phyloP scores from a whole-genome alignment of 2,113 vertebrate genomes.

The Cyanoderma ruficeps region DNA sequence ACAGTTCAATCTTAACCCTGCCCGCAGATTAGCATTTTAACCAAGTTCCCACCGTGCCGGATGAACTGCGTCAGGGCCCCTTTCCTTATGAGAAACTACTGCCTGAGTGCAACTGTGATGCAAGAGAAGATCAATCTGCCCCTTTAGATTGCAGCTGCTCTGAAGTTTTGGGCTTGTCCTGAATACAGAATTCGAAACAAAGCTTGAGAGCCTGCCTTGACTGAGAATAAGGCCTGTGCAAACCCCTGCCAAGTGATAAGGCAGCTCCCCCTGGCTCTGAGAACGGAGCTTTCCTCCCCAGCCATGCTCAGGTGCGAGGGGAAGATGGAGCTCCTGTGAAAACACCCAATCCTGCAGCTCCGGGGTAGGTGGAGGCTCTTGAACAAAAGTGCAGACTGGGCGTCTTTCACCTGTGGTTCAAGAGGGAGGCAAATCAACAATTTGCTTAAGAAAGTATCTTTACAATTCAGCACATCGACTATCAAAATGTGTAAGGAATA shows the following conservation, averaged over 20 bases:
- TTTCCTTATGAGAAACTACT: background rate
- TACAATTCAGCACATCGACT: background rate
- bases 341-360: background rate
- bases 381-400: background rate
- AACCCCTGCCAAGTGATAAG: background rate
- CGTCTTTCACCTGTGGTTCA: background rate
- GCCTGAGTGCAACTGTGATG: background rate
- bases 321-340: background rate
- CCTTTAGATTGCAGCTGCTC: background rate
- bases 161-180: conserved; percentile 8
- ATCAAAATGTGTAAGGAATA: background rate
- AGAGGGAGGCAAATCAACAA: background rate
- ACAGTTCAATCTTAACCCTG: background rate
- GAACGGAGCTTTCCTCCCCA: background rate
- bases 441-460: background rate
- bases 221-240: conserved; percentile 7
- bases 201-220: background rate
- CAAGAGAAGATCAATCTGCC: conserved; percentile 7
- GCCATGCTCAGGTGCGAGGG: background rate
- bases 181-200: conserved; percentile 31
- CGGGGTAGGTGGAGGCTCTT: background rate
- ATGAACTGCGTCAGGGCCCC: background rate
- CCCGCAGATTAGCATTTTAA: conserved; percentile 2
- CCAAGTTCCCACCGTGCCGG: background rate
- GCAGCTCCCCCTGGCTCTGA: conserved; percentile 22